A percentile compares a stretch with the other conserved stretches of the same genome.
Evolutionary conservation across 2,888 invertebrate species (phyloP).

Genomic region (Pantelozetes paolii): DNA sequence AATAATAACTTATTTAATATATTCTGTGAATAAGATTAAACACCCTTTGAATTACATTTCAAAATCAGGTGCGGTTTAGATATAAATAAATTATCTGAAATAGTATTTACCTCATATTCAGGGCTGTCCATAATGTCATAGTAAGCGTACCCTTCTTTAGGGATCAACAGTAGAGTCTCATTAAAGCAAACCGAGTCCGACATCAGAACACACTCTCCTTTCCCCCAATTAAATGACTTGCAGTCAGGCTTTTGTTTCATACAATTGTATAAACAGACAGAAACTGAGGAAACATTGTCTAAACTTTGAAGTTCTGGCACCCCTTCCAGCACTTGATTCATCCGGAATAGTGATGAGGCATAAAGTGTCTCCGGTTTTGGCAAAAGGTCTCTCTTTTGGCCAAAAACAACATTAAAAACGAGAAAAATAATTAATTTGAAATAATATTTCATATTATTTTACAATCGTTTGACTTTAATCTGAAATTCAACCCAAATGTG

Average conservation of each 20-base stretch:
- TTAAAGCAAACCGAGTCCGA: constrained; percentile 30
- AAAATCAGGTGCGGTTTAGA: no score
- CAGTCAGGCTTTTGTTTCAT: constrained; percentile 6
- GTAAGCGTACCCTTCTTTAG: constrained; percentile 1
- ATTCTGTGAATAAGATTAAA: no score
- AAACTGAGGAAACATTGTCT: neutral
- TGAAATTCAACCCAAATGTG: no score
- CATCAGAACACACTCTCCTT: constrained; percentile 27
- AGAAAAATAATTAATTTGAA: no score
- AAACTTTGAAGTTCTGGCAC: neutral
- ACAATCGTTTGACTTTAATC: no score
- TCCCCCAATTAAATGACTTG: constrained; percentile 33
- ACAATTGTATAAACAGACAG: constrained; percentile 23
- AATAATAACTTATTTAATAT: neutral
- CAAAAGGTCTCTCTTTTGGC: no score
- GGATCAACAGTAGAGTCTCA: constrained; percentile 24
- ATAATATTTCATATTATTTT: no score
- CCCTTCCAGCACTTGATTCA: constrained; percentile 6
- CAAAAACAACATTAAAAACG: no score
- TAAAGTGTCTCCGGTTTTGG: constrained; percentile 29
- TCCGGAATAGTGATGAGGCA: constrained; percentile 27
- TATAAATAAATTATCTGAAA: no score
- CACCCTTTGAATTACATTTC: no score
- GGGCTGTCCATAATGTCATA: constrained; percentile 37
- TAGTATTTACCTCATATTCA: constrained; percentile 35